A percentile compares a stretch with the other conserved stretches of the same genome.
Conservation (phyloP, 2,113 vertebrate genomes). For the Petroica traversi region DNA sequence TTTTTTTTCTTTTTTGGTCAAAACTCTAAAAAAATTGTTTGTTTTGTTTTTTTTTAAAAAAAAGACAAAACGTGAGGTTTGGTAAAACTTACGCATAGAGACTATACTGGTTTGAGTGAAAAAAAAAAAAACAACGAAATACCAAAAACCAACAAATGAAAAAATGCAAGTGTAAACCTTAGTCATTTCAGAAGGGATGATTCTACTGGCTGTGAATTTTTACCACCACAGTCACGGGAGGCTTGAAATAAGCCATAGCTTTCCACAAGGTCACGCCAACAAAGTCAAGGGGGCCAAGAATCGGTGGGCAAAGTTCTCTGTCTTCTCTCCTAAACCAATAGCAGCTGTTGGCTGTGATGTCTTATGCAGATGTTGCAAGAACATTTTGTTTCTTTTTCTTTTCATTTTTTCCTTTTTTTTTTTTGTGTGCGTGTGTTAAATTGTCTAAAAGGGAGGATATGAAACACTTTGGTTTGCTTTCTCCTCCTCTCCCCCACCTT, state of each 20-base stretch:
- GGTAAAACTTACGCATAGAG: conserved; percentile 72
- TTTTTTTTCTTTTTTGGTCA: conserved; percentile 81
- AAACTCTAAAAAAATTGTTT: conserved; percentile 76
- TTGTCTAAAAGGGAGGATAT: conserved; percentile 67
- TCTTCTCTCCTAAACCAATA: conserved; percentile 71
- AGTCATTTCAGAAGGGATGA: conserved; percentile 64
- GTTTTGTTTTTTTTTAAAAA: conserved; percentile 4
- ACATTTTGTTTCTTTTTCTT: conserved; percentile 55
- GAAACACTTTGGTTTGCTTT: conserved; percentile 65
- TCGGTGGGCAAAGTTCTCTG: conserved; percentile 45
- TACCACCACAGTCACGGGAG: conserved; percentile 61
- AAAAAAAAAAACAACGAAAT: neutral
- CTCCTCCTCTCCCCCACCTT: conserved; percentile 53
- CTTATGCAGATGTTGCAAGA: conserved; percentile 64
- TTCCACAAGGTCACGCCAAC: conserved; percentile 67
- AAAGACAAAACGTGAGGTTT: conserved; percentile 75
- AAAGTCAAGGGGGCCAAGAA: conserved; percentile 61
- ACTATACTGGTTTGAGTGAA: conserved; percentile 55
- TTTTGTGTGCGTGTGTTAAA: conserved; percentile 33
- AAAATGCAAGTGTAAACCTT: conserved; percentile 68
- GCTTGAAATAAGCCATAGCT: conserved; percentile 65
- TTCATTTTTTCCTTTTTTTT: neutral
- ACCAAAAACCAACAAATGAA: neutral
- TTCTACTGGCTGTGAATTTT: conserved; percentile 68
- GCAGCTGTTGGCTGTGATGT: conserved; percentile 73